phyloP scores from a whole-genome alignment of 2,888 invertebrate species.

The Yponomeuta sedellus region DNA sequence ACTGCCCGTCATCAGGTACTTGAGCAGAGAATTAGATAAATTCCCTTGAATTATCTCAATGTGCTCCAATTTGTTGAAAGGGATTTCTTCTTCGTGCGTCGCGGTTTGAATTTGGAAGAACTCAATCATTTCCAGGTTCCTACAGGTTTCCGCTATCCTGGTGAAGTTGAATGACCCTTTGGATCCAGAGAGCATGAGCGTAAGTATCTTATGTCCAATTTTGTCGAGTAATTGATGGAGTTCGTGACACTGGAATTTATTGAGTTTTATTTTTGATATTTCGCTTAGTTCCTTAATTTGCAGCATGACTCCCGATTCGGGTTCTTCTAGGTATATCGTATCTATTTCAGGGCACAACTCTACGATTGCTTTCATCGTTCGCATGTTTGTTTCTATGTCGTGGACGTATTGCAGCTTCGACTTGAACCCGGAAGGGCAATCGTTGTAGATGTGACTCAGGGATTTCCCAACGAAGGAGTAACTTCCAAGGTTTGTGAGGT shows the following conservation, averaged over 20 bases:
- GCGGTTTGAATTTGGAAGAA: slow-evolving; percentile 80
- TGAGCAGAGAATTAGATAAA: slow-evolving; percentile 73
- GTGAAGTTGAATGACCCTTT: slow-evolving; percentile 77
- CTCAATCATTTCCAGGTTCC: slow-evolving; percentile 78
- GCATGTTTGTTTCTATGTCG: slow-evolving; percentile 78
- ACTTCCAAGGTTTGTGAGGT: slow-evolving; percentile 79
- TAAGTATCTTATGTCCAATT: slow-evolving; percentile 71
- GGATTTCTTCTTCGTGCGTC: slow-evolving; percentile 71
- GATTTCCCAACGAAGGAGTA: slow-evolving; percentile 82
- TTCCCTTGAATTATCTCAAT: slow-evolving; percentile 82
- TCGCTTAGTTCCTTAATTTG: slow-evolving; percentile 64
- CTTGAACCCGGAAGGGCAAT: slow-evolving; percentile 70
- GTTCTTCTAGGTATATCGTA: slow-evolving; percentile 80
- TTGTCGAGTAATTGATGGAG: slow-evolving; percentile 74
- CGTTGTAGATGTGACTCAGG: slow-evolving; percentile 67
- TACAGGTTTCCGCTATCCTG: slow-evolving; percentile 75
- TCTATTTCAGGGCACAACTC: slow-evolving; percentile 79
- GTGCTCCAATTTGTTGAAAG: slow-evolving; percentile 78
- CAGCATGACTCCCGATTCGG: slow-evolving; percentile 72
- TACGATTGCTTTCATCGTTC: slow-evolving; percentile 77
- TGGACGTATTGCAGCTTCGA: slow-evolving; percentile 82
- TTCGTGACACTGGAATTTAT: slow-evolving; percentile 79
- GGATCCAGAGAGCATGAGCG: slow-evolving; percentile 77
- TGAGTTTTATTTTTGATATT: slow-evolving; percentile 77
- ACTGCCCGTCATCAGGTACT: slow-evolving; percentile 77